Evolutionary conservation across 1,140 invertebrate species (phyloP).

Genomic region (Palaemon carinicauda): DNA sequence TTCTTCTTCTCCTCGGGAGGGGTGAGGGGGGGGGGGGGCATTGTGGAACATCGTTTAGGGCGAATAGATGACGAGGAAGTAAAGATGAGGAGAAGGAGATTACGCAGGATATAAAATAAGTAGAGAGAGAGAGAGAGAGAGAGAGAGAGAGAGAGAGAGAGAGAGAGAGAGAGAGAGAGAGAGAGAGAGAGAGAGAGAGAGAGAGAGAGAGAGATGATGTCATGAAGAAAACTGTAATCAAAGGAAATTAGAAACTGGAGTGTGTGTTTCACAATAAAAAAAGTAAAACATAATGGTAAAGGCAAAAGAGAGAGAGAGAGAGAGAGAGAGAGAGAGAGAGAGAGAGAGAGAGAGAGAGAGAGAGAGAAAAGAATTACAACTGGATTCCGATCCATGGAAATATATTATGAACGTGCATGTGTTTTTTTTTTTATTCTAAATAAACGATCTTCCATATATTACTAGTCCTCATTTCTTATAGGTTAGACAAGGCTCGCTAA

Average conservation of each 20-base stretch:
- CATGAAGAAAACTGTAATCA: no score
- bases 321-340: slow-evolving; percentile 28
- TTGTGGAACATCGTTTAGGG: not conserved
- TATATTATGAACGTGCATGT: no score
- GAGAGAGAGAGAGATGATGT: no score
- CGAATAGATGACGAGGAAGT: not conserved
- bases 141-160: not conserved
- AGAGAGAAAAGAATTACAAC: not conserved
- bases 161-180: not conserved
- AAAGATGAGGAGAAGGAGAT: not conserved
- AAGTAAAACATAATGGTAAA: no score
- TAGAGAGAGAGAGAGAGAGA: not conserved
- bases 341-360: slow-evolving; percentile 28
- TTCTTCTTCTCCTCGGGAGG: no score
- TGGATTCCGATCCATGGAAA: no score
- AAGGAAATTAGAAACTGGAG: no score
- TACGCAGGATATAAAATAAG: not conserved
- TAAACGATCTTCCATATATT: no score
- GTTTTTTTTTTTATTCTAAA: no score
- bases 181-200: not conserved
- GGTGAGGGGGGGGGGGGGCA: not conserved
- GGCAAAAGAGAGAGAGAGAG: slow-evolving; percentile 13
- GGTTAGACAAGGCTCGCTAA: no score
- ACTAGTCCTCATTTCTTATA: no score
- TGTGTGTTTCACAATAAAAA: no score